phyloP scores from a whole-genome alignment of 2,888 invertebrate genomes.

The Troglohyphantes excavatus region DNA sequence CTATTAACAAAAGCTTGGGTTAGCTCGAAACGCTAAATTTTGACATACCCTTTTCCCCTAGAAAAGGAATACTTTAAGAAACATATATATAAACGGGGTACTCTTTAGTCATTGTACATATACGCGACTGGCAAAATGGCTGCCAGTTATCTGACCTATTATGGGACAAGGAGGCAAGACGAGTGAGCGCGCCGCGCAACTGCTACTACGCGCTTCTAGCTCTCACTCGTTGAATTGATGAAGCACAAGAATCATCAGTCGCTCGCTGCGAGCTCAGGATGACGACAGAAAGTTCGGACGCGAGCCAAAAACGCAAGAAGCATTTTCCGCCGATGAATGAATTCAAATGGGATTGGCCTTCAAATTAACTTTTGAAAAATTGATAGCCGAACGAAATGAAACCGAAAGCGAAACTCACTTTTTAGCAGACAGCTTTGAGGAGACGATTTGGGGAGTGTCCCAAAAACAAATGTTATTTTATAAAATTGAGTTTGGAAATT shows the following conservation, averaged over 20 bases:
- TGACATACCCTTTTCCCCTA: not conserved
- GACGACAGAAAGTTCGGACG: conserved; percentile 43
- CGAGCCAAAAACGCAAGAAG: conserved; percentile 65
- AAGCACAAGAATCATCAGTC: conserved; percentile 59
- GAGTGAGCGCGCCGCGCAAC: conserved; percentile 71
- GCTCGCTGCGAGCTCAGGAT: conserved; percentile 12
- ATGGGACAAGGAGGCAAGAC: conserved; percentile 75
- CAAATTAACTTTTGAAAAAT: not conserved
- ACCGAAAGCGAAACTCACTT: conserved; percentile 1
- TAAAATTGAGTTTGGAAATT: too few relatives aligned
- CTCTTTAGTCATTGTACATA: conserved; percentile 77
- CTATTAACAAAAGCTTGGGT: not conserved
- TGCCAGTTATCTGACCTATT: conserved; percentile 79
- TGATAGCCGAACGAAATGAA: not conserved
- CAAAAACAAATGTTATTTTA: too few relatives aligned
- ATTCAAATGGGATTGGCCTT: conserved; percentile 4
- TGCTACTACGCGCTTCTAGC: conserved; percentile 58
- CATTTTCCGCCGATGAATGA: conserved; percentile 50
- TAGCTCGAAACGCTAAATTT: conserved; percentile 13
- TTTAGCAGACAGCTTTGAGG: not conserved
- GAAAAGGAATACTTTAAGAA: conserved; percentile 11
- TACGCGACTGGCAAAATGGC: conserved; percentile 78
- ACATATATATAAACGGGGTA: conserved; percentile 38
- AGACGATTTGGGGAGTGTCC: too few relatives aligned
- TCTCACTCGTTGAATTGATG: conserved; percentile 65